These are phyloP conservation scores for Danaus chrysippus DNA, from an alignment of 2,888 invertebrate genomes.

Conservation along the genomic window DNA sequence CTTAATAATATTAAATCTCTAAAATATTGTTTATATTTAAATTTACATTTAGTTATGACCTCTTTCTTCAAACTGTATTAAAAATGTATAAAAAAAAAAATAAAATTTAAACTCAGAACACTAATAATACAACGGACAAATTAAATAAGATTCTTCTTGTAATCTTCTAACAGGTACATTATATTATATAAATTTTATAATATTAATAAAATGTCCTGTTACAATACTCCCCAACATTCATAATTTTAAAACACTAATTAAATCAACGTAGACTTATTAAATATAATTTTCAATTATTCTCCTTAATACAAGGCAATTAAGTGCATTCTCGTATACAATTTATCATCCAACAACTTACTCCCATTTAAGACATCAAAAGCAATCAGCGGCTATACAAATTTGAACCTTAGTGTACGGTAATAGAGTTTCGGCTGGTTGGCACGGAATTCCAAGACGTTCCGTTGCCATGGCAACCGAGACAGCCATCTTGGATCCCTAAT, in stretches of 20 bases:
- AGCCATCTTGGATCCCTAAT: conserved; percentile 64
- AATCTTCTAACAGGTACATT: background rate
- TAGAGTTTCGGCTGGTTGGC: conserved; percentile 39
- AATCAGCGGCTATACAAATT: conserved; percentile 23
- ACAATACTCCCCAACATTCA: conserved; percentile 10
- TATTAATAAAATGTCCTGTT: conserved; percentile 1
- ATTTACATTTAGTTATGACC: too few relatives aligned
- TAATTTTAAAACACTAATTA: conserved; percentile 7
- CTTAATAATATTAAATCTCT: too few relatives aligned
- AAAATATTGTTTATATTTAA: too few relatives aligned
- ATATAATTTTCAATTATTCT: conserved; percentile 24
- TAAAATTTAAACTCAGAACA: too few relatives aligned
- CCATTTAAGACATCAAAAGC: conserved; percentile 19
- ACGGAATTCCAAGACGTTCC: conserved; percentile 46
- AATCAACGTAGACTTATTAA: conserved; percentile 9
- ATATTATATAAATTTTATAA: background rate
- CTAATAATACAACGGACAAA: too few relatives aligned
- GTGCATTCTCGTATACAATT: conserved; percentile 30
- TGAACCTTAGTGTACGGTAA: conserved; percentile 29
- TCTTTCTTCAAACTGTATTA: too few relatives aligned
- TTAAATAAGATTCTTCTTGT: background rate
- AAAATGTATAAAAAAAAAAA: too few relatives aligned
- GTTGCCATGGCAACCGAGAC: conserved; percentile 61
- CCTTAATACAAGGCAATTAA: conserved; percentile 30
- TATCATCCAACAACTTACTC: conserved; percentile 16